A percentile compares a stretch with the other conserved stretches of the same genome.
phyloP scores from a whole-genome alignment of 2,113 vertebrate genomes.

The Passer montanus region DNA sequence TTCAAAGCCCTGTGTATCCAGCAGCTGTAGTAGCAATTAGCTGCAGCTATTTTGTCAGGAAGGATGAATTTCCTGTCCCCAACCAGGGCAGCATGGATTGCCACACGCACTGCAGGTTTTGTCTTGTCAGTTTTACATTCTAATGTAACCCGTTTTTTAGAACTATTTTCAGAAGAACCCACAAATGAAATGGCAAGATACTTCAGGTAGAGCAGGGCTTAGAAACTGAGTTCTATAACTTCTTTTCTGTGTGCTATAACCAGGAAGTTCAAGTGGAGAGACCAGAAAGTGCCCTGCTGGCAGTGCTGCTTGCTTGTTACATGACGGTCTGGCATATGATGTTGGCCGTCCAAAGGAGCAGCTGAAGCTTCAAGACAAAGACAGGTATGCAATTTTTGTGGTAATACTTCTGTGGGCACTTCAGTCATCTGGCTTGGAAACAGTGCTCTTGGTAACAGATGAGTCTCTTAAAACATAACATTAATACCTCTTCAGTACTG shows the following conservation, averaged over 20 bases:
- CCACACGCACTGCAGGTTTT: not conserved
- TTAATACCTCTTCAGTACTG: not conserved
- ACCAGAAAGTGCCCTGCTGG: constrained; percentile 73
- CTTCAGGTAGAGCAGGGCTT: not conserved
- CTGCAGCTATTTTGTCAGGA: not conserved
- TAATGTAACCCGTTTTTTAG: not conserved
- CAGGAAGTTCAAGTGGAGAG: constrained; percentile 53
- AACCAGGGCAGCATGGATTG: not conserved
- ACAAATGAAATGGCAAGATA: not conserved
- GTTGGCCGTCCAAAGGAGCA: constrained; percentile 80
- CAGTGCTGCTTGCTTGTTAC: constrained; percentile 87
- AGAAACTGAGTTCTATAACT: not conserved
- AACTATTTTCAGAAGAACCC: not conserved
- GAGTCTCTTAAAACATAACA: not conserved
- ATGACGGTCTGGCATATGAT: constrained; percentile 55
- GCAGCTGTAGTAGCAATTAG: not conserved
- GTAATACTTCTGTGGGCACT: not conserved
- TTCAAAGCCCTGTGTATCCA: not conserved
- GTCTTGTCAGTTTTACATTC: not conserved
- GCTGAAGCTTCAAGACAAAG: constrained; percentile 75
- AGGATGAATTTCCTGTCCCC: not conserved
- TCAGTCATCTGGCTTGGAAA: not conserved
- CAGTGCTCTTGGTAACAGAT: not conserved
- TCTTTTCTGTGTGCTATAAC: not conserved
- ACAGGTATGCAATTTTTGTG: constrained; percentile 77